These are phyloP conservation scores for Caloenas nicobarica DNA, from an alignment of 2,113 vertebrate species.

Conservation along the genomic window DNA sequence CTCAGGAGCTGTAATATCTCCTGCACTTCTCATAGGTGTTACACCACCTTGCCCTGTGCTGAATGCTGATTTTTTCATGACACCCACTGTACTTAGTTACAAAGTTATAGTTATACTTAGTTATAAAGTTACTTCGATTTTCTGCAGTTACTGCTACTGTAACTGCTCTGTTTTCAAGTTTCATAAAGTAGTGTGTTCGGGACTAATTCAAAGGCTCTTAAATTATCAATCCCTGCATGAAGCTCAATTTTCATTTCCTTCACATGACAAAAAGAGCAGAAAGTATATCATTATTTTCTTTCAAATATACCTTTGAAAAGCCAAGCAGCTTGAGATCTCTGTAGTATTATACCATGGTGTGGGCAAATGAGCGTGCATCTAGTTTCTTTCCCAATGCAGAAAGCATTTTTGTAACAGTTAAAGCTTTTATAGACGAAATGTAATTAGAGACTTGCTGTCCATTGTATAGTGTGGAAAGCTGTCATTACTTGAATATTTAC, in stretches of 20 bases:
- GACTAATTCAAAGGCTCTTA: constrained; percentile 1
- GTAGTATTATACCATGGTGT: not conserved
- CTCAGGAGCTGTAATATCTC: not conserved
- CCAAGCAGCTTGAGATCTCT: not conserved
- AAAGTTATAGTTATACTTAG: not conserved
- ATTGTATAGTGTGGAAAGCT: not conserved
- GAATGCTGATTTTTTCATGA: not conserved
- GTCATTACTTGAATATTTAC: not conserved
- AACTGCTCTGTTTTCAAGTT: not conserved
- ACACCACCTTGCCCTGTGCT: not conserved
- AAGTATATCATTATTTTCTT: not conserved
- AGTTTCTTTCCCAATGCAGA: not conserved
- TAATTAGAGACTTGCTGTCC: constrained; percentile 30
- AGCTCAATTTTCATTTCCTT: constrained; percentile 25
- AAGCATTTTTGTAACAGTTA: not conserved
- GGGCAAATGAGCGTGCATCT: not conserved
- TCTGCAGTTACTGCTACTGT: not conserved
- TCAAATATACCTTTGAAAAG: constrained; percentile 10
- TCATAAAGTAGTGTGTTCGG: not conserved
- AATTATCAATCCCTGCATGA: not conserved
- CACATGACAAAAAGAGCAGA: not conserved
- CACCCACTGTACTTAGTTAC: not conserved
- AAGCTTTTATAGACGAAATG: not conserved
- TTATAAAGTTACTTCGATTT: not conserved
- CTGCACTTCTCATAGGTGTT: rapidly evolving